Percentiles rank a stretch among this genome's conserved stretches.
These are phyloP conservation scores for Colostygia pectinataria DNA, from an alignment of 2,888 invertebrate genomes.

Conservation along the genomic window DNA sequence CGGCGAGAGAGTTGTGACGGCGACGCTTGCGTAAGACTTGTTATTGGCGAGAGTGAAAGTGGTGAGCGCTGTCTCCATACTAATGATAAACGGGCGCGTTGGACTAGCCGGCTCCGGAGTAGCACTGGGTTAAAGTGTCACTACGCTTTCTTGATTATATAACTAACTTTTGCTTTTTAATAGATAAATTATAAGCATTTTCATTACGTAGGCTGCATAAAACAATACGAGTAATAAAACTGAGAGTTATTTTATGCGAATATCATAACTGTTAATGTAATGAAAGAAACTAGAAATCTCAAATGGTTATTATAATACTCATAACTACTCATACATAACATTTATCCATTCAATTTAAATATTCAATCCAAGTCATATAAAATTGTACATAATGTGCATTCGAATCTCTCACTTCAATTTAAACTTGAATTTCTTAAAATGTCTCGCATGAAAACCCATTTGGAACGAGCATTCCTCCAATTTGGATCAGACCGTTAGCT, in stretches of 20 bases:
- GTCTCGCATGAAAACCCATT: background rate
- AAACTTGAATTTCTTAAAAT: too few species aligned
- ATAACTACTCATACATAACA: too few species aligned
- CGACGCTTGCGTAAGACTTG: constrained; percentile 73
- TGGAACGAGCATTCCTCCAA: constrained; percentile 1
- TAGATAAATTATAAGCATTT: constrained; percentile 41
- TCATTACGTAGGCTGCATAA: constrained; percentile 12
- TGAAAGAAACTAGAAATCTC: constrained; percentile 1
- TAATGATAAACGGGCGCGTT: constrained; percentile 72
- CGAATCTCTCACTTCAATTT: too few species aligned
- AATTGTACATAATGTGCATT: background rate
- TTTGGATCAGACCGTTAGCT: constrained; percentile 9
- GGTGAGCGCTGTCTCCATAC: constrained; percentile 76
- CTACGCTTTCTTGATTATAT: constrained; percentile 63
- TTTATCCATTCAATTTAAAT: background rate
- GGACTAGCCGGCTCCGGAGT: constrained; percentile 46
- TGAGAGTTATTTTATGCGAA: constrained; percentile 1
- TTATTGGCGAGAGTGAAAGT: constrained; percentile 80
- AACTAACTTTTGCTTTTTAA: constrained; percentile 63
- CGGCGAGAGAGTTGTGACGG: constrained; percentile 65
- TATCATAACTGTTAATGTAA: background rate
- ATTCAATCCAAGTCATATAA: background rate
- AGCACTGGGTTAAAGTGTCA: constrained; percentile 75
- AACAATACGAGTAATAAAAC: constrained; percentile 14
- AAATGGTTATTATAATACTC: background rate